Evolutionary conservation across 2,888 invertebrate species (phyloP), one percentile per base, ranked within the genome.

Genomic region (Habroteleia sp.): DNA sequence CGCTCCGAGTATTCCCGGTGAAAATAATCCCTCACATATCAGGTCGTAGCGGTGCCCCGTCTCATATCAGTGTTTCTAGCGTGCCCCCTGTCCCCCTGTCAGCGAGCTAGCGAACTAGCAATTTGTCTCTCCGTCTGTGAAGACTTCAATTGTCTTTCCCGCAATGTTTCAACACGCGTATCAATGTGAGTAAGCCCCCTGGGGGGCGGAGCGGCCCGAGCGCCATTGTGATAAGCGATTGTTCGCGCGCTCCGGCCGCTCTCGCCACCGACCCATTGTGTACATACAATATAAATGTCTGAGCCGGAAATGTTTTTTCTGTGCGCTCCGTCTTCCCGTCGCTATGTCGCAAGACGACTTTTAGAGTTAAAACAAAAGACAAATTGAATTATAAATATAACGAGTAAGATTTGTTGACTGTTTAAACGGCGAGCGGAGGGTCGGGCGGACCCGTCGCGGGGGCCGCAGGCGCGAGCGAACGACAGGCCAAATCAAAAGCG

Each of bases 241-340:
- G n/a, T n/a, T n/a, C n/a, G n/a, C n/a, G n/a, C n/a, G n/a, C n/a
- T n/a, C n/a, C n/a, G n/a, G n/a, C n/a, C n/a, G n/a, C 11, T 20
- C 11, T 13, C 10, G 8, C 13, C 17, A n/a, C n/a, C n/a, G n/a
- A n/a, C n/a, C n/a, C n/a, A n/a, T n/a, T 50, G 8, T 69, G 46
- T 84, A 80, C 80, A 82, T 80, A 66, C 54, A 56, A 78, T 82
- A 79, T 83, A 84, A 83, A 66, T 66, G 66, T 66, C 56, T 66
- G 66, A 66, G 66, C 83, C 79, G 76, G 84, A 78, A 84, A 79
- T 84, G 85, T 85, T 37, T 66, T 66, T 50, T 76, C 86, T 87
- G 86, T 84, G 85, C 82, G 87, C 87, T 87, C 87, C 85, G 88
- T 88, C 88, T 88, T 88, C 88, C 88, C 88, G 86, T 86, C 84